Conservation (phyloP, 2,888 invertebrate species). For the Lochmaea capreae region DNA sequence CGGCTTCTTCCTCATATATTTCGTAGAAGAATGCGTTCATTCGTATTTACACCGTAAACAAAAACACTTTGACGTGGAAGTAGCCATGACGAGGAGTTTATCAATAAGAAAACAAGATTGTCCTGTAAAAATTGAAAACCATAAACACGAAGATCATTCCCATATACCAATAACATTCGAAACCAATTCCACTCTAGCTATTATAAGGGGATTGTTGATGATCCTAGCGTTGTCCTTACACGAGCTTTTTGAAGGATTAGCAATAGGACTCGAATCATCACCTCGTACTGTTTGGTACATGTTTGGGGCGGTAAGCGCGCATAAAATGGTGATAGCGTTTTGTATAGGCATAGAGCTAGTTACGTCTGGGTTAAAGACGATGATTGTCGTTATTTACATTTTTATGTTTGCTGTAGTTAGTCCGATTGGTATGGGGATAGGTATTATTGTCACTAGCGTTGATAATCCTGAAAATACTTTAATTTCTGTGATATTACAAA, state of each 20-base stretch:
- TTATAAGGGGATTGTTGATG: constrained; percentile 73
- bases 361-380: constrained; percentile 66
- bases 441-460: constrained; percentile 68
- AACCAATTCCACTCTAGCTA: constrained; percentile 59
- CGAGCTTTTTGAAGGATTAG: constrained; percentile 77
- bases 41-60: constrained; percentile 66
- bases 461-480: constrained; percentile 60
- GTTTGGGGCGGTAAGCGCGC: constrained; percentile 75
- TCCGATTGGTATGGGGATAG: constrained; percentile 74
- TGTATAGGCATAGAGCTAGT: constrained; percentile 76
- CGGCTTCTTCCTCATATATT: constrained; percentile 75
- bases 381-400: constrained; percentile 69
- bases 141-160: constrained; percentile 14
- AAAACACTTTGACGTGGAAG: constrained; percentile 53
- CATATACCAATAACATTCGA: constrained; percentile 45
- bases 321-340: constrained; percentile 75
- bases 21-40: constrained; percentile 73
- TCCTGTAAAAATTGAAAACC: constrained; percentile 44
- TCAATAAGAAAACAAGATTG: constrained; percentile 67
- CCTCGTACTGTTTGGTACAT: constrained; percentile 72
- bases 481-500: constrained; percentile 72
- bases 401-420: constrained; percentile 75
- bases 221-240: constrained; percentile 77
- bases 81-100: constrained; percentile 63
- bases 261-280: constrained; percentile 73